phyloP scores from a whole-genome alignment of 1,140 invertebrate species.

The Bombus ignitus region DNA sequence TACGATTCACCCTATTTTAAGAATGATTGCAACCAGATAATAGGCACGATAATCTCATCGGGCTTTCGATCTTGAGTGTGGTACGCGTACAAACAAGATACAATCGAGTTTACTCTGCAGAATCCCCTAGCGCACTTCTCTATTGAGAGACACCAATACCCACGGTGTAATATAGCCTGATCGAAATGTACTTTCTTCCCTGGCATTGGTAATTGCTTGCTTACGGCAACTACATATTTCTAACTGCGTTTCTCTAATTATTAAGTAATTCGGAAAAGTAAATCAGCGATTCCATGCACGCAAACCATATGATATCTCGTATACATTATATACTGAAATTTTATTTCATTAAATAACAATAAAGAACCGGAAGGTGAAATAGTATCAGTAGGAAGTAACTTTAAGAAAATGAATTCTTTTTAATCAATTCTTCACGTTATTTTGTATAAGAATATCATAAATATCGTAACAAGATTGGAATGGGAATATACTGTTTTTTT shows the following conservation, averaged over 20 bases:
- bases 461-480: too few species aligned
- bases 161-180: neutral
- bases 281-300: neutral
- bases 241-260: neutral
- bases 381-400: neutral
- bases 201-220: constrained; percentile 24
- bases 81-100: constrained; percentile 56
- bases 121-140: constrained; percentile 43
- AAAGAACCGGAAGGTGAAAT: neutral
- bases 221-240: neutral
- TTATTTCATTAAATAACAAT: neutral
- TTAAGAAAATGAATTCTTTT: too few species aligned
- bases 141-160: constrained; percentile 34
- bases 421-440: too few species aligned
- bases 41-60: constrained; percentile 60
- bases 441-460: too few species aligned
- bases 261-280: neutral
- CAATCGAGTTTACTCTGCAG: constrained; percentile 55
- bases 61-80: constrained; percentile 62
- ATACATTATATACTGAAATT: neutral
- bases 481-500: too few species aligned
- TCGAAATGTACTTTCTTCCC: constrained; percentile 13
- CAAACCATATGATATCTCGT: neutral
- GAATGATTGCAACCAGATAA: constrained; percentile 62
- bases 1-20: constrained; percentile 70